Percentiles rank a stretch among this genome's conserved stretches.
Conservation (phyloP, 2,113 vertebrate genomes). For the Eulemur rufifrons region DNA sequence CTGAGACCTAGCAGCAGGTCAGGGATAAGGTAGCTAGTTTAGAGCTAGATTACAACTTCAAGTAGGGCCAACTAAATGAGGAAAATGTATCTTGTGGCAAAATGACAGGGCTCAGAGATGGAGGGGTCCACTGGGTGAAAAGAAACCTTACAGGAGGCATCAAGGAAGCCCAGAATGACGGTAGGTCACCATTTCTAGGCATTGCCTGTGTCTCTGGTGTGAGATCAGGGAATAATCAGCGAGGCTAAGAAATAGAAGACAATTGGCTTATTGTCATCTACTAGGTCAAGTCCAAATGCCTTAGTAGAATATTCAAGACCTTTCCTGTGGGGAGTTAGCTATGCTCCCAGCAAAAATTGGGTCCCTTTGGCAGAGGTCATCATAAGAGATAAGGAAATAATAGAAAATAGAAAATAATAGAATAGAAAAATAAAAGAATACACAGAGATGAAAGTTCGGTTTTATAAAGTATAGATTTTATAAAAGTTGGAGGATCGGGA, state of each 20-base stretch:
- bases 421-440: too few species aligned
- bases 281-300: not conserved
- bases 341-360: too few species aligned
- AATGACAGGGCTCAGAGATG: not conserved
- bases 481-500: too few species aligned
- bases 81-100: not conserved
- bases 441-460: too few species aligned
- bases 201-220: not conserved
- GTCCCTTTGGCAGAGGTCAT: too few species aligned
- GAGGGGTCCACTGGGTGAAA: not conserved
- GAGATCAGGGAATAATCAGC: not conserved
- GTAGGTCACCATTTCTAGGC: not conserved
- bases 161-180: not conserved
- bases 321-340: not conserved
- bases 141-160: not conserved
- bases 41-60: not conserved
- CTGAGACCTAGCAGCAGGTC: not conserved
- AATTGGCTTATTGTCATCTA: not conserved
- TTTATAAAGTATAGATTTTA: too few species aligned
- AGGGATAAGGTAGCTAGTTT: not conserved
- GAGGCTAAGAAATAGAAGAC: not conserved
- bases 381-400: too few species aligned
- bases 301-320: not conserved
- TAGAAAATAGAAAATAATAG: too few species aligned
- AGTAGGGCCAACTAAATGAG: not conserved